A percentile compares a stretch with the other conserved stretches of the same genome.
These are phyloP conservation scores for Macrosteles quadrilineatus DNA, from an alignment of 1,140 invertebrate species.

Conservation along the genomic window DNA sequence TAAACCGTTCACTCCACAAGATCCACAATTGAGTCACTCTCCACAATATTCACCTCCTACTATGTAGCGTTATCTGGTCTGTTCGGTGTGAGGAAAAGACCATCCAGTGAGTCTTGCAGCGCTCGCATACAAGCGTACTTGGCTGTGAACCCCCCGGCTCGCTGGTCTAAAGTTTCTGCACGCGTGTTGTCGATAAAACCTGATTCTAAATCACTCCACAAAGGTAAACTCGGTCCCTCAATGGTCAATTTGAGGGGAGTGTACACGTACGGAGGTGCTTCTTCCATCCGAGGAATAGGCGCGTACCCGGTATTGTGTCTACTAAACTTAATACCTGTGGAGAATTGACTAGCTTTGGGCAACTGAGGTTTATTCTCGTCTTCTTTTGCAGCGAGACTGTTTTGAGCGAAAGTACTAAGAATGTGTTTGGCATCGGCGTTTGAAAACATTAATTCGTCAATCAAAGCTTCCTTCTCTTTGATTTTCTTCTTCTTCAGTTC, in stretches of 20 bases:
- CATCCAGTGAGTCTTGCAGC: constrained; percentile 86
- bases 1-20: too few relatives aligned
- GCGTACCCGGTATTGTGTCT: constrained; percentile 49
- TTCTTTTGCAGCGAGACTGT: constrained; percentile 62
- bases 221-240: constrained; percentile 75
- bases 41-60: too few relatives aligned
- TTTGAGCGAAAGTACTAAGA: constrained; percentile 76
- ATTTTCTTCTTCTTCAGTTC: constrained; percentile 83
- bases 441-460: constrained; percentile 93
- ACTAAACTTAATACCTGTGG: constrained; percentile 77
- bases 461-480: constrained; percentile 83
- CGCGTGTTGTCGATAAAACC: constrained; percentile 80
- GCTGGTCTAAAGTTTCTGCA: constrained; percentile 68
- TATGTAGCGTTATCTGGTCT: too few relatives aligned
- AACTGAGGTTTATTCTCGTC: constrained; percentile 52
- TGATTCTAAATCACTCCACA: constrained; percentile 57
- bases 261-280: constrained; percentile 74
- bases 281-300: constrained; percentile 68
- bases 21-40: too few relatives aligned
- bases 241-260: constrained; percentile 58
- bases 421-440: constrained; percentile 86
- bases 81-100: constrained; percentile 58
- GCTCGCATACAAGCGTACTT: constrained; percentile 83
- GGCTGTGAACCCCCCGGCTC: constrained; percentile 85
- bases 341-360: constrained; percentile 68